Percentiles rank a stretch among this genome's conserved stretches.
Conservation (phyloP, 2,797 vertebrate genomes). For the Somateria mollissima region DNA sequence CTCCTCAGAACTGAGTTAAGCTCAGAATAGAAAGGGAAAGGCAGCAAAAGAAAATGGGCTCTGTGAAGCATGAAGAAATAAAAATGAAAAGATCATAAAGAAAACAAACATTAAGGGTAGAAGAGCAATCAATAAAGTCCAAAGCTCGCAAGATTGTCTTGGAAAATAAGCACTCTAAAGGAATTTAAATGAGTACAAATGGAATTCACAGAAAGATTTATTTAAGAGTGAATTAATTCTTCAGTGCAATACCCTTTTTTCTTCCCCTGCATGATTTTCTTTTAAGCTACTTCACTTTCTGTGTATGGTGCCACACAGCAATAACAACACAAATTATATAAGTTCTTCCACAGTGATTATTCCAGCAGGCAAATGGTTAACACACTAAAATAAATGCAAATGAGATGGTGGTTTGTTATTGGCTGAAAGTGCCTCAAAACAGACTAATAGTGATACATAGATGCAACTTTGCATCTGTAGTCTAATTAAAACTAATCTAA, state of each 20-base stretch:
- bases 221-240: conserved; percentile 29
- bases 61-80: conserved; percentile 62
- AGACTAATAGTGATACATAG: conserved; percentile 17
- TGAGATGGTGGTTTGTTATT: neutral
- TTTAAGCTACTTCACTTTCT: neutral
- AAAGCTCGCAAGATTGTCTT: conserved; percentile 26
- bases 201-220: conserved; percentile 37
- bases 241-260: neutral
- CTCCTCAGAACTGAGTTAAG: conserved; percentile 21
- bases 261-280: neutral
- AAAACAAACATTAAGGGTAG: conserved; percentile 58
- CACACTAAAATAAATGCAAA: conserved; percentile 26
- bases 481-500: conserved; percentile 66
- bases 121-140: conserved; percentile 59
- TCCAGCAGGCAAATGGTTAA: conserved; percentile 39
- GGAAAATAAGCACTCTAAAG: conserved; percentile 49
- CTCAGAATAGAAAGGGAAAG: conserved; percentile 31
- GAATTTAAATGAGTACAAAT: conserved; percentile 61
- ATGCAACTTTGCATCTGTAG: conserved; percentile 35
- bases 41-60: conserved; percentile 54
- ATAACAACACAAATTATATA: neutral
- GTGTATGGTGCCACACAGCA: neutral
- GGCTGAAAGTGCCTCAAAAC: conserved; percentile 14
- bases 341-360: neutral
- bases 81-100: conserved; percentile 63